These are phyloP conservation scores for Pseudocheirus occidentalis DNA, from an alignment of 2,797 vertebrate genomes.

Conservation along the genomic window DNA sequence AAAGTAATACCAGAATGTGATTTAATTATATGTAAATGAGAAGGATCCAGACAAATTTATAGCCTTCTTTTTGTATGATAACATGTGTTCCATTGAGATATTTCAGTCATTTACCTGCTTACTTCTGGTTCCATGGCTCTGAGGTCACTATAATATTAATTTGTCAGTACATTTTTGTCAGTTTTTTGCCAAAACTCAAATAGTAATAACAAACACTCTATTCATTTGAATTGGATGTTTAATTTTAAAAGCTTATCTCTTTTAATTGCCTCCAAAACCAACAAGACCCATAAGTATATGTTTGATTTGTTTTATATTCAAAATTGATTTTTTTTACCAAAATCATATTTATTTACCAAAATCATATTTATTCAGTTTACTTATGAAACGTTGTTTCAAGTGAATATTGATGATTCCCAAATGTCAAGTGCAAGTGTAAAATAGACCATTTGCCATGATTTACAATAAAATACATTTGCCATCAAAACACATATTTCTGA, in stretches of 20 bases:
- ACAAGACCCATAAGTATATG: background rate
- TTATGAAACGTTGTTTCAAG: background rate
- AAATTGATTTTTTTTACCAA: background rate
- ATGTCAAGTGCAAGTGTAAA: background rate
- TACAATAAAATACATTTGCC: too few relatives aligned
- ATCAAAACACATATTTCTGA: too few relatives aligned
- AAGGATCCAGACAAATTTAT: background rate
- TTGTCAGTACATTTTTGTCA: background rate
- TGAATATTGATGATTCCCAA: background rate
- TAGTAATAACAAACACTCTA: background rate
- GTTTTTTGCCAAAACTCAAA: background rate
- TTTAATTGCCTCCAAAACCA: background rate
- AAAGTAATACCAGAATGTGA: background rate
- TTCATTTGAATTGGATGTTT: background rate
- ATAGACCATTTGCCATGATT: background rate
- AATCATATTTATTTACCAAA: background rate
- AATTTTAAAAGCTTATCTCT: background rate
- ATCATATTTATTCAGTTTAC: background rate
- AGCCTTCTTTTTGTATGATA: background rate
- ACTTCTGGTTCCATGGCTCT: background rate
- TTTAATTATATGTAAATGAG: background rate
- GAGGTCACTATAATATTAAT: background rate
- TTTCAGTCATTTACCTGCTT: background rate
- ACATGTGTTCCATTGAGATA: background rate
- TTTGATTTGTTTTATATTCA: background rate